These are phyloP conservation scores for Phaedon cochleariae DNA, from an alignment of 2,888 invertebrate species.

Conservation along the genomic window DNA sequence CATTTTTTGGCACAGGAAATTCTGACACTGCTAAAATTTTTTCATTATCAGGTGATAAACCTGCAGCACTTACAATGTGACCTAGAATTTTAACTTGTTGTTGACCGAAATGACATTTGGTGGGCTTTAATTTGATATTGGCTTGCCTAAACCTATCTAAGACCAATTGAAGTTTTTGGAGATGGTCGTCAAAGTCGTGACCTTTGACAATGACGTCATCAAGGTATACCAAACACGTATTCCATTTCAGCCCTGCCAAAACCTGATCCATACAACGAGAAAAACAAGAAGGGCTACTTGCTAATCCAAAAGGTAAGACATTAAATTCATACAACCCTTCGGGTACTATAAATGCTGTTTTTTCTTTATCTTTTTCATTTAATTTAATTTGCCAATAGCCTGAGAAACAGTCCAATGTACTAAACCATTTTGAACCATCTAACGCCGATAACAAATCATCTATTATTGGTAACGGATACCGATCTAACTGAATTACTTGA, in stretches of 20 bases:
- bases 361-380: neutral
- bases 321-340: neutral
- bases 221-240: neutral
- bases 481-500: neutral
- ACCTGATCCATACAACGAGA: slow-evolving; percentile 4
- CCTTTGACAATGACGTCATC: neutral
- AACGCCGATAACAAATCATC: neutral
- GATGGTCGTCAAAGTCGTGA: neutral
- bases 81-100: neutral
- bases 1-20: neutral
- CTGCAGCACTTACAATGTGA: neutral
- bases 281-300: slow-evolving; percentile 5
- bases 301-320: neutral
- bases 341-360: neutral
- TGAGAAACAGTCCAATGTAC: neutral
- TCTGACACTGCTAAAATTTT: neutral
- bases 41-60: neutral
- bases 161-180: neutral
- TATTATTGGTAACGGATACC: neutral
- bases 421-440: neutral
- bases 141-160: neutral
- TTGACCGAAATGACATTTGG: neutral
- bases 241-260: slow-evolving; percentile 1
- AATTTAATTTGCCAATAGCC: neutral
- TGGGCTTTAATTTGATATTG: neutral